A percentile compares a stretch with the other conserved stretches of the same genome.
Conservation (phyloP, 2,797 vertebrate species). For the Coccyzus lansbergi region DNA sequence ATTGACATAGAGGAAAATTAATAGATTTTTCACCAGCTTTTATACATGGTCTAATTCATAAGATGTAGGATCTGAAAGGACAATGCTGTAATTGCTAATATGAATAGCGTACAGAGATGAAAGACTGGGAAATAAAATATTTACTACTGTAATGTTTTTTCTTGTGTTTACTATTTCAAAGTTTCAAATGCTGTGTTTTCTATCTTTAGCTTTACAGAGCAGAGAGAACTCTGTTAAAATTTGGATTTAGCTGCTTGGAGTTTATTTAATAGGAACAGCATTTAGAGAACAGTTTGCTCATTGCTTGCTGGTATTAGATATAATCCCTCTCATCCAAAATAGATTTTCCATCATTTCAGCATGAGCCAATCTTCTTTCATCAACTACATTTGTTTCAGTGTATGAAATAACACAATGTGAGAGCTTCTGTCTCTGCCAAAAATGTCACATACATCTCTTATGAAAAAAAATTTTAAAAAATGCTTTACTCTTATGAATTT, state of each 20-base stretch:
- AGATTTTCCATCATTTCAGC: slow-evolving; percentile 50
- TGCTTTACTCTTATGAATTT: neutral
- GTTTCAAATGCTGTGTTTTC: neutral
- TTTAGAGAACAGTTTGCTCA: slow-evolving; percentile 26
- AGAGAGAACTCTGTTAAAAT: neutral
- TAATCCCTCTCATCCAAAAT: slow-evolving; percentile 60
- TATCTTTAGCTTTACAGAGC: neutral
- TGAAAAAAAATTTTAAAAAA: neutral
- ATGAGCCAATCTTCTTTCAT: slow-evolving; percentile 12
- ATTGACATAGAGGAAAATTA: neutral
- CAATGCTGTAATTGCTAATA: neutral
- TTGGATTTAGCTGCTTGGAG: slow-evolving; percentile 24
- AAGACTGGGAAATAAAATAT: neutral
- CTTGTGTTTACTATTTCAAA: neutral
- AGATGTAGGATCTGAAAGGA: neutral
- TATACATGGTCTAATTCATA: neutral
- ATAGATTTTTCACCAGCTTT: neutral
- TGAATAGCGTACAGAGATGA: neutral
- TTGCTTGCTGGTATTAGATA: slow-evolving; percentile 52
- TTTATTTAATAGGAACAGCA: slow-evolving; percentile 37
- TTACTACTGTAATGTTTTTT: neutral
- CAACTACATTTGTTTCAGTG: slow-evolving; percentile 39
- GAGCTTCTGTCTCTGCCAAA: neutral
- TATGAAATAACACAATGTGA: neutral
- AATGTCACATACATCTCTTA: neutral